These are phyloP conservation scores for Neogale vison DNA, from an alignment of 2,113 vertebrate species.

Conservation along the genomic window DNA sequence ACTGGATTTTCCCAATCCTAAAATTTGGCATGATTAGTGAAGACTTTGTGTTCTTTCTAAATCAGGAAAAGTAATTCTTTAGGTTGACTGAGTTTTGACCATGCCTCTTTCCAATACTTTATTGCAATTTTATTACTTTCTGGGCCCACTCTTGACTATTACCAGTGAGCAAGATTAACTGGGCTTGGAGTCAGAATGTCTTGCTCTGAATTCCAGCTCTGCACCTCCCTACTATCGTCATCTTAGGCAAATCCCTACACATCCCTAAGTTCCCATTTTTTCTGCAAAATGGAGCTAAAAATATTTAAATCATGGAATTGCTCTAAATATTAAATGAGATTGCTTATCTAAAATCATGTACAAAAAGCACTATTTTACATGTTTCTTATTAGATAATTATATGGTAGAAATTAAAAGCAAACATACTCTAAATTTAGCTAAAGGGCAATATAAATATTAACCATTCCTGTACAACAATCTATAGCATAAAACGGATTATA, in stretches of 20 bases:
- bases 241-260: background rate
- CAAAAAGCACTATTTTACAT: background rate
- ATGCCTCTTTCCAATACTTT: background rate
- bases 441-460: background rate
- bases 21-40: background rate
- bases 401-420: background rate
- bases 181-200: background rate
- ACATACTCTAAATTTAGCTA: background rate
- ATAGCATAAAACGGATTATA: background rate
- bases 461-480: background rate
- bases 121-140: background rate
- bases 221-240: background rate
- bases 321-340: background rate
- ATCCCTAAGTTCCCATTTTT: background rate
- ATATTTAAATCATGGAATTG: background rate
- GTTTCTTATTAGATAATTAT: background rate
- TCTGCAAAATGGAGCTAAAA: background rate
- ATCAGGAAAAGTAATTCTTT: background rate
- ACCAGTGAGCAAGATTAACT: background rate
- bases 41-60: background rate
- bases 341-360: background rate
- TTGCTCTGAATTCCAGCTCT: background rate
- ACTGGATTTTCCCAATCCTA: background rate
- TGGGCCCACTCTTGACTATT: background rate
- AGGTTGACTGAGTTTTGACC: background rate